phyloP scores from a whole-genome alignment of 2,888 invertebrate species.

The Odontocolon sp. region DNA sequence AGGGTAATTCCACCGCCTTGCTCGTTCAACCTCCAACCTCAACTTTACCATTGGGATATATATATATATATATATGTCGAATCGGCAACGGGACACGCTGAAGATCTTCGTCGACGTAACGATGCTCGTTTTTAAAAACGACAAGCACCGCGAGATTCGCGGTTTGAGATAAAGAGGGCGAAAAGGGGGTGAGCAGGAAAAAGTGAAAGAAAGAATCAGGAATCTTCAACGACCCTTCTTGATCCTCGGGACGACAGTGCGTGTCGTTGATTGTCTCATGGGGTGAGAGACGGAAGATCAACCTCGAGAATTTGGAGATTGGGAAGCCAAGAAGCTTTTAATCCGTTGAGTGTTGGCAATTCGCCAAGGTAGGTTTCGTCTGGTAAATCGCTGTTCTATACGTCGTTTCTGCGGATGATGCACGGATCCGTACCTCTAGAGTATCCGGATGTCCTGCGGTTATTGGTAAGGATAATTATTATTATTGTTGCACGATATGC shows the following conservation, averaged over 20 bases:
- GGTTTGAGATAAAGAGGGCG: not conserved
- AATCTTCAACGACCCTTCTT: conserved; percentile 38
- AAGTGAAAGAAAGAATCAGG: conserved; percentile 26
- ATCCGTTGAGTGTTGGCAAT: conserved; percentile 76
- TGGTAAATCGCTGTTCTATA: conserved; percentile 59
- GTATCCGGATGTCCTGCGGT: conserved; percentile 52
- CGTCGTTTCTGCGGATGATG: conserved; percentile 53
- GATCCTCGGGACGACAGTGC: conserved; percentile 33
- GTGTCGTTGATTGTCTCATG: conserved; percentile 51
- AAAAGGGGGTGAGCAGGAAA: not conserved
- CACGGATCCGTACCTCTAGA: conserved; percentile 38
- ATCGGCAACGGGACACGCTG: conserved; percentile 42
- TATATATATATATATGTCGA: conserved; percentile 35
- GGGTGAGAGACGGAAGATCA: conserved; percentile 5
- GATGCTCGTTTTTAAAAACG: conserved; percentile 38
- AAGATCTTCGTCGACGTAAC: conserved; percentile 10
- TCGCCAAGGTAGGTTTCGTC: conserved; percentile 70
- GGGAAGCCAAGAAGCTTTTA: conserved; percentile 76
- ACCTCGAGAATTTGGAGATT: conserved; percentile 42
- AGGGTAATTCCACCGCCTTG: conserved; percentile 56
- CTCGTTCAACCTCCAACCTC: conserved; percentile 55
- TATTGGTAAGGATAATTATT: conserved; percentile 77
- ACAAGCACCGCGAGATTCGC: conserved; percentile 39
- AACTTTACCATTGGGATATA: not conserved
- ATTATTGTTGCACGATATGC: conserved; percentile 66